Percentiles rank a stretch among this genome's conserved stretches.
These are phyloP conservation scores for Melopsittacus undulatus DNA, from an alignment of 2,797 vertebrate species.

Conservation along the genomic window DNA sequence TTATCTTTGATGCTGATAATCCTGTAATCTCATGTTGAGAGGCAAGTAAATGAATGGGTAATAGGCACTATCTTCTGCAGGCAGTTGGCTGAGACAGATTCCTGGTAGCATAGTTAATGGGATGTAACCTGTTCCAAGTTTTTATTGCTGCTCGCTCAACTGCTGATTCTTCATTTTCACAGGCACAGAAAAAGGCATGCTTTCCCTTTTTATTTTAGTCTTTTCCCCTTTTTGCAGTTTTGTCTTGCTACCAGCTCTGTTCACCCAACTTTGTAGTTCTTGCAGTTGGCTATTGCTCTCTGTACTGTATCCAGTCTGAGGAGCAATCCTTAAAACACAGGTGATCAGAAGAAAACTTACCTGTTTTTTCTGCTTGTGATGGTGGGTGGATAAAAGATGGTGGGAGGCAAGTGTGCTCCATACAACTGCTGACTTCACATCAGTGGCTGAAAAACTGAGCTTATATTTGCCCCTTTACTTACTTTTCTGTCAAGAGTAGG, in stretches of 20 bases:
- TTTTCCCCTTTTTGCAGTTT: background rate
- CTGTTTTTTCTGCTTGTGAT: background rate
- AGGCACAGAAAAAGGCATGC: background rate
- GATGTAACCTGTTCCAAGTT: slow-evolving; percentile 54
- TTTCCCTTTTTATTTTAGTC: background rate
- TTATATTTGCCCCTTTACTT: background rate
- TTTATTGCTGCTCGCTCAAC: slow-evolving; percentile 51
- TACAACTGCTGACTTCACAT: background rate
- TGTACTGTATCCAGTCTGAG: background rate
- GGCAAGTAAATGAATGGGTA: slow-evolving; percentile 49
- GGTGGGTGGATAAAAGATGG: background rate
- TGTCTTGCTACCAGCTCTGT: background rate
- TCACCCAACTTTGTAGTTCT: background rate
- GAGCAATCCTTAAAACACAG: background rate
- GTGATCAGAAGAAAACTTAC: background rate
- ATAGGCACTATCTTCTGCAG: slow-evolving; percentile 35
- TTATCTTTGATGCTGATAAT: slow-evolving; percentile 54
- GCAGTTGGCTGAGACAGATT: slow-evolving; percentile 44
- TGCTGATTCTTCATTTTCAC: slow-evolving; percentile 38
- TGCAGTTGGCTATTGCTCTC: background rate
- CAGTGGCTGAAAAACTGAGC: background rate
- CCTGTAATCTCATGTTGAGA: slow-evolving; percentile 59
- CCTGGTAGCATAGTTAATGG: slow-evolving; percentile 41
- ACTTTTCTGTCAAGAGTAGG: background rate
- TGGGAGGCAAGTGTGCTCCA: background rate